Evolutionary conservation across 2,888 invertebrate genomes (phyloP).

Genomic region (Lissocephala sabroskyi): DNA sequence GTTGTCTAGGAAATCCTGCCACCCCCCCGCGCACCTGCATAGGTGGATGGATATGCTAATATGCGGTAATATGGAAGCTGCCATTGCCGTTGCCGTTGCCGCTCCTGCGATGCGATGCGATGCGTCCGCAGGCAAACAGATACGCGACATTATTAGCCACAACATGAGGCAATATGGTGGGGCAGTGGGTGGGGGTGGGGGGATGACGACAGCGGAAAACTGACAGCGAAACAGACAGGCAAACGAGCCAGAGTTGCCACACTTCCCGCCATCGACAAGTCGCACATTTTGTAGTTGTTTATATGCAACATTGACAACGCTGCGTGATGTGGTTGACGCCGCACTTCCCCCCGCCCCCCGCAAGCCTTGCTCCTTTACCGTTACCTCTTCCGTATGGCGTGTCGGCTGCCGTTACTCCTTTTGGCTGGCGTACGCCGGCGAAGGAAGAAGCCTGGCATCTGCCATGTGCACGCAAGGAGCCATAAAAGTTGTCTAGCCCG

Average conservation of each 20-base stretch:
- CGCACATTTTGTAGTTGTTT: slow-evolving; percentile 31
- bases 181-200: neutral
- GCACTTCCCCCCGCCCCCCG: too few species aligned
- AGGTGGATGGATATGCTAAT: too few species aligned
- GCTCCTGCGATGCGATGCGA: too few species aligned
- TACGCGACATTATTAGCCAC: slow-evolving; percentile 50
- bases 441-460: neutral
- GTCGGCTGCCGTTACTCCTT: slow-evolving; percentile 19
- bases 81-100: too few species aligned
- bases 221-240: slow-evolving; percentile 1
- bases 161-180: neutral
- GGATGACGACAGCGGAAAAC: neutral
- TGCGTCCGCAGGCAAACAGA: slow-evolving; percentile 1
- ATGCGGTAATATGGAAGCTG: too few species aligned
- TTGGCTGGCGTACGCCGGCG: too few species aligned
- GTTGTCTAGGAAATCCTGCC: too few species aligned
- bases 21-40: too few species aligned
- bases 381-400: neutral
- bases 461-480: slow-evolving; percentile 26
- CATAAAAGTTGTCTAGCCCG: slow-evolving; percentile 49
- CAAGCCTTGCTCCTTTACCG: neutral
- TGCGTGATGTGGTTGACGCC: slow-evolving; percentile 47
- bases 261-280: slow-evolving; percentile 37
- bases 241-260: slow-evolving; percentile 5
- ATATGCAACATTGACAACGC: slow-evolving; percentile 59